These are phyloP conservation scores for Peromyscus californicus DNA, from an alignment of 2,113 vertebrate species.

Conservation along the genomic window DNA sequence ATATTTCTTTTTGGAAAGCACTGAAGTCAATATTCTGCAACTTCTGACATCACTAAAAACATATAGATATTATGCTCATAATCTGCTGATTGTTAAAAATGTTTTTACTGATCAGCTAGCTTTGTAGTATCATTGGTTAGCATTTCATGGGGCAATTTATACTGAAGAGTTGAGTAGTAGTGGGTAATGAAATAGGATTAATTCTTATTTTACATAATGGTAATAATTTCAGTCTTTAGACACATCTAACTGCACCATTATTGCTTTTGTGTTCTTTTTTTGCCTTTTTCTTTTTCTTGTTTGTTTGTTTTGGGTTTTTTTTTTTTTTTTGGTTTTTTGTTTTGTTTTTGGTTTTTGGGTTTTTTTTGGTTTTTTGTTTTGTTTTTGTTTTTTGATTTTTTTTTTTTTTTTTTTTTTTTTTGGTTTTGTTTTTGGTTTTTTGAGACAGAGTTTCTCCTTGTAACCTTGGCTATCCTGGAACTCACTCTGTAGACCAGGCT, in stretches of 20 bases:
- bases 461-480: background rate
- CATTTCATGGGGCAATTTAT: background rate
- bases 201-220: constrained; percentile 29
- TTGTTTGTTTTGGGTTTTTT: background rate
- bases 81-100: constrained; percentile 22
- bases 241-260: background rate
- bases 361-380: too few relatives aligned
- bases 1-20: background rate
- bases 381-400: too few relatives aligned
- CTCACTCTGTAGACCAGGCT: background rate
- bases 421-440: background rate
- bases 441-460: background rate
- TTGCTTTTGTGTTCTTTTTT: background rate
- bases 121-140: constrained; percentile 40
- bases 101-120: constrained; percentile 42
- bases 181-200: background rate
- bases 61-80: constrained; percentile 22
- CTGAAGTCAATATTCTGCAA: background rate
- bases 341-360: background rate
- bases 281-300: too few relatives aligned
- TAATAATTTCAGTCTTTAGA: constrained; percentile 39
- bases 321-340: too few relatives aligned
- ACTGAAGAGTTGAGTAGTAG: constrained; percentile 24
- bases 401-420: too few relatives aligned
- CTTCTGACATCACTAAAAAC: constrained; percentile 47